phyloP scores from a whole-genome alignment of 2,888 invertebrate genomes.

The Laothoe populi region DNA sequence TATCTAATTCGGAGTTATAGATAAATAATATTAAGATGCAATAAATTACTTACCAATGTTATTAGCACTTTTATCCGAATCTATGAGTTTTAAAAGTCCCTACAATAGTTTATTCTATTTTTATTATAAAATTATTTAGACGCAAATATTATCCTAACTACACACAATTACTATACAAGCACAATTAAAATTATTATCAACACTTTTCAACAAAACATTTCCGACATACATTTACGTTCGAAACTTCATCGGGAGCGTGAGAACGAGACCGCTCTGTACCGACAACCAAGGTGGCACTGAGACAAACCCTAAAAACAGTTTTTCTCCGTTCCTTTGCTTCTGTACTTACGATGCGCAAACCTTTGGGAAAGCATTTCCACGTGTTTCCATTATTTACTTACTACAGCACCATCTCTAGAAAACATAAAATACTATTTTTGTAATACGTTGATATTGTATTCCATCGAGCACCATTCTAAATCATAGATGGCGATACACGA shows the following conservation, averaged over 20 bases:
- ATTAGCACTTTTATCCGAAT: not conserved
- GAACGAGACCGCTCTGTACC: slow-evolving; percentile 51
- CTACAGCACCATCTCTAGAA: slow-evolving; percentile 53
- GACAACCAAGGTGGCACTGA: slow-evolving; percentile 70
- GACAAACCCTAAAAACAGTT: slow-evolving; percentile 62
- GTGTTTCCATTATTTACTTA: slow-evolving; percentile 48
- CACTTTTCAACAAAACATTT: slow-evolving; percentile 29
- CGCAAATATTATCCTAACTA: slow-evolving; percentile 23
- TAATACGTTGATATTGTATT: not conserved
- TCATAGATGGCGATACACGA: not conserved
- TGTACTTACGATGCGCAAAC: slow-evolving; percentile 68
- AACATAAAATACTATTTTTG: slow-evolving; percentile 31
- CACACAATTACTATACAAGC: slow-evolving; percentile 2
- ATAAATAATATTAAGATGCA: too few species aligned
- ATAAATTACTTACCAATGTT: not conserved
- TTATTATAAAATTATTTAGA: slow-evolving; percentile 24
- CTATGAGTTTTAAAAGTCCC: not conserved
- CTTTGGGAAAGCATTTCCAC: slow-evolving; percentile 68
- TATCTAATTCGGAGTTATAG: too few species aligned
- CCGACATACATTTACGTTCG: slow-evolving; percentile 51
- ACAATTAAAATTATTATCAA: slow-evolving; percentile 7
- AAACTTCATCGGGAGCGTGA: slow-evolving; percentile 55
- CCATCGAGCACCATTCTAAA: too few species aligned
- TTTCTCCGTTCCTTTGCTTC: slow-evolving; percentile 65
- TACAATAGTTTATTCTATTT: slow-evolving; percentile 7